These are phyloP conservation scores for Parus major DNA, from an alignment of 2,113 vertebrate species.

Conservation along the genomic window DNA sequence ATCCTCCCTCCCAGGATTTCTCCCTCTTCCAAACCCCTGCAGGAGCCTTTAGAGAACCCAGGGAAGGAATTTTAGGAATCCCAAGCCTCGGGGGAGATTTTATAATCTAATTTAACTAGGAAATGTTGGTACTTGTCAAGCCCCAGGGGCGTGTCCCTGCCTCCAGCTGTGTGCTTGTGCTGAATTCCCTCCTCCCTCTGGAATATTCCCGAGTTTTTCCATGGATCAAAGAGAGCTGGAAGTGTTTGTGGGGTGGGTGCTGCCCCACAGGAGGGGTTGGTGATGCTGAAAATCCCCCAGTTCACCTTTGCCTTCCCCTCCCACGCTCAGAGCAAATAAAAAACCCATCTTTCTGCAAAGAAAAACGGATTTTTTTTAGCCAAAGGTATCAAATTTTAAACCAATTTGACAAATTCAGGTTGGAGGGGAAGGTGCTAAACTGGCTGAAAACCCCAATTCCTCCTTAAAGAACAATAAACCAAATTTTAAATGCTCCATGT, in stretches of 20 bases:
- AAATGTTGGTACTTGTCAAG: neutral
- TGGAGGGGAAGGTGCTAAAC: constrained; percentile 49
- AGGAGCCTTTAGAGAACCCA: neutral
- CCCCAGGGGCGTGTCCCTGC: neutral
- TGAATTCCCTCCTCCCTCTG: constrained; percentile 22
- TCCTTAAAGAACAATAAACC: constrained; percentile 58
- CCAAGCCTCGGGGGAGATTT: neutral
- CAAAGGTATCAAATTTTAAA: neutral
- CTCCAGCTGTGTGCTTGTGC: neutral
- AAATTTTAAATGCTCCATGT: constrained; percentile 45
- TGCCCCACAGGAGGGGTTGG: neutral
- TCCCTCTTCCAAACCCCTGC: neutral
- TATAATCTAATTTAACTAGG: neutral
- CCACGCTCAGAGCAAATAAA: neutral
- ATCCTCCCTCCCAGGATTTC: neutral
- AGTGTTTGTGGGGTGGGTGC: neutral
- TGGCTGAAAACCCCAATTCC: constrained; percentile 44
- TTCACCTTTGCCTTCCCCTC: too few species aligned
- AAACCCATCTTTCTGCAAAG: neutral
- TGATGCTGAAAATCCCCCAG: neutral
- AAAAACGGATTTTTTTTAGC: neutral
- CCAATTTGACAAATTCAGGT: neutral
- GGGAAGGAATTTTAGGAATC: neutral
- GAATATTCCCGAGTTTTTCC: neutral
- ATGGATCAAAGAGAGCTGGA: neutral